phyloP scores from a whole-genome alignment of 2,888 invertebrate genomes.

The Nemotelus nigrinus region DNA sequence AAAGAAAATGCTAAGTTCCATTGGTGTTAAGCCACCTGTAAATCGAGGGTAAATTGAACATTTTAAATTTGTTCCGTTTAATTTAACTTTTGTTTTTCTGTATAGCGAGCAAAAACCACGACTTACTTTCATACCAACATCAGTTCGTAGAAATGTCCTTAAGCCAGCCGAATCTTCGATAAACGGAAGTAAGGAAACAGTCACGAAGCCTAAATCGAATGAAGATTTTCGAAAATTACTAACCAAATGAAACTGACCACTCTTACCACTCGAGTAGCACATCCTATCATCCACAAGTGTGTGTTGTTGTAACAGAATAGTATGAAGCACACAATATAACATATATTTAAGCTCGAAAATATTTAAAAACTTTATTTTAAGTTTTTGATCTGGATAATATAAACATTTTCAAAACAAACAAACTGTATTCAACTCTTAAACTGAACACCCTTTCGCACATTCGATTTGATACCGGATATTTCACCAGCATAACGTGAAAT shows the following conservation, averaged over 20 bases:
- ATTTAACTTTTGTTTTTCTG: background rate
- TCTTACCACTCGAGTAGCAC: background rate
- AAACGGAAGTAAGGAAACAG: slow-evolving; percentile 28
- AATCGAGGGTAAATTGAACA: slow-evolving; percentile 40
- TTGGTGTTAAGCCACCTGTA: slow-evolving; percentile 54
- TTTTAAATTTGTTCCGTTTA: background rate
- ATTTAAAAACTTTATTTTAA: slow-evolving; percentile 25
- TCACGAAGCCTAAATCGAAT: slow-evolving; percentile 56
- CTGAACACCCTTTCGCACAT: slow-evolving; percentile 89
- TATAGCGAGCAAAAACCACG: slow-evolving; percentile 52
- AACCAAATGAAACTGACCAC: slow-evolving; percentile 43
- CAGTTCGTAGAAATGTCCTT: slow-evolving; percentile 49
- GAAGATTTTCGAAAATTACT: slow-evolving; percentile 62
- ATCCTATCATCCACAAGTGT: background rate
- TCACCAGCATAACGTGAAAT: slow-evolving; percentile 88
- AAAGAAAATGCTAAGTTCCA: slow-evolving; percentile 54
- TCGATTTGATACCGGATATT: slow-evolving; percentile 90
- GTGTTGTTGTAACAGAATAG: background rate
- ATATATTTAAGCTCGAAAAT: slow-evolving; percentile 24
- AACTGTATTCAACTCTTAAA: slow-evolving; percentile 68
- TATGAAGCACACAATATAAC: slow-evolving; percentile 17
- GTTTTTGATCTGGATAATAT: slow-evolving; percentile 17
- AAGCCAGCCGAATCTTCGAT: background rate
- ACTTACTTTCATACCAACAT: slow-evolving; percentile 52
- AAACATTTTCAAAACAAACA: slow-evolving; percentile 9